phyloP scores from a whole-genome alignment of 1,140 invertebrate genomes.

The Tribolium madens region DNA sequence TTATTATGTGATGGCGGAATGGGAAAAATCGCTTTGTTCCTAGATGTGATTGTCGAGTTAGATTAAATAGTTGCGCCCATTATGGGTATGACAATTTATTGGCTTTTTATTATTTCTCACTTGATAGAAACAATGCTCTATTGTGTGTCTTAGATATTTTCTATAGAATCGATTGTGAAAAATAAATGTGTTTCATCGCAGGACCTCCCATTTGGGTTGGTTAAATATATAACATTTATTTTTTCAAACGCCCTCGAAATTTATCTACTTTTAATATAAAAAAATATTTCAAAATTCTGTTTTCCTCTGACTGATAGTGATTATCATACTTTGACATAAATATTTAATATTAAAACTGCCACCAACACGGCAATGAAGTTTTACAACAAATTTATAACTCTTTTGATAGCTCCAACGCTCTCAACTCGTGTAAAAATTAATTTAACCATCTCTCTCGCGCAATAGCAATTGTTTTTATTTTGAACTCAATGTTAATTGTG shows the following conservation, averaged over 20 bases:
- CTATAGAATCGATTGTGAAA: neutral
- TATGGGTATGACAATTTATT: constrained; percentile 9
- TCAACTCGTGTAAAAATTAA: no score
- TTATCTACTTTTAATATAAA: no score
- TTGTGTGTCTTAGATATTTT: constrained; percentile 7
- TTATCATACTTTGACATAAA: no score
- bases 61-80: constrained; percentile 11
- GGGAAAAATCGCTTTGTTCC: constrained; percentile 15
- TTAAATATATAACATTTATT: neutral
- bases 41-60: neutral
- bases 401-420: no score
- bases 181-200: neutral
- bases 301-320: neutral
- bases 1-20: constrained; percentile 14
- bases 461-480: no score
- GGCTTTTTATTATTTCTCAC: neutral
- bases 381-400: neutral
- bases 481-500: no score
- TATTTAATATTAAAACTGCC: constrained; percentile 14
- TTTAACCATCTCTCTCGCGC: no score
- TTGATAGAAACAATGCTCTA: neutral
- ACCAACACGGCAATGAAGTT: neutral
- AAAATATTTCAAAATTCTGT: neutral
- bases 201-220: neutral
- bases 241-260: neutral